These are phyloP conservation scores for Mus spicilegus DNA, from an alignment of 2,113 vertebrate genomes.

Conservation along the genomic window DNA sequence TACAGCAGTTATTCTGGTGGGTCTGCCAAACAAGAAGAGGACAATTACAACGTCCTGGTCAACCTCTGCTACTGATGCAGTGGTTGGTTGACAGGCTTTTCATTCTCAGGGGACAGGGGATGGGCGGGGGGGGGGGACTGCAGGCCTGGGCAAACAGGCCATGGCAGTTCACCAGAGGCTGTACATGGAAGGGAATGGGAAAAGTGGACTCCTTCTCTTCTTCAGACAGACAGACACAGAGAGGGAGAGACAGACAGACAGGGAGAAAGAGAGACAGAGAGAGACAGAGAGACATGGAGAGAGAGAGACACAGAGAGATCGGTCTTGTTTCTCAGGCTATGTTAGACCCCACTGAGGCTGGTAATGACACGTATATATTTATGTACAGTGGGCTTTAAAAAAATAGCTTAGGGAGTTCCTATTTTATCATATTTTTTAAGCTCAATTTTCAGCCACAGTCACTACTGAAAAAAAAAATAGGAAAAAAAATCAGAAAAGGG, in stretches of 20 bases:
- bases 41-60: background rate
- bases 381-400: background rate
- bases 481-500: constrained; percentile 26
- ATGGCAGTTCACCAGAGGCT: background rate
- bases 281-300: too few relatives aligned
- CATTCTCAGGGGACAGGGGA: background rate
- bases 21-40: fast-evolving
- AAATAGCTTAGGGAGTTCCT: constrained; percentile 50
- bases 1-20: fast-evolving
- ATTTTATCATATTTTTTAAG: constrained; percentile 53
- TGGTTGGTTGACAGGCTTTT: background rate
- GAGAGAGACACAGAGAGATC: background rate
- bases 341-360: background rate
- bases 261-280: background rate
- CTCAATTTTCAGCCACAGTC: constrained; percentile 18
- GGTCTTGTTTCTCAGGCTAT: background rate
- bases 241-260: too few relatives aligned
- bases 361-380: constrained; percentile 62
- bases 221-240: background rate
- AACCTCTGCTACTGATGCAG: background rate
- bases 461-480: background rate
- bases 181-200: background rate
- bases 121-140: fast-evolving
- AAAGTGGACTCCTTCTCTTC: background rate
- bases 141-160: constrained; percentile 9